Evolutionary conservation across 2,888 invertebrate species (phyloP).

Genomic region (Microctonus aethiopoides): DNA sequence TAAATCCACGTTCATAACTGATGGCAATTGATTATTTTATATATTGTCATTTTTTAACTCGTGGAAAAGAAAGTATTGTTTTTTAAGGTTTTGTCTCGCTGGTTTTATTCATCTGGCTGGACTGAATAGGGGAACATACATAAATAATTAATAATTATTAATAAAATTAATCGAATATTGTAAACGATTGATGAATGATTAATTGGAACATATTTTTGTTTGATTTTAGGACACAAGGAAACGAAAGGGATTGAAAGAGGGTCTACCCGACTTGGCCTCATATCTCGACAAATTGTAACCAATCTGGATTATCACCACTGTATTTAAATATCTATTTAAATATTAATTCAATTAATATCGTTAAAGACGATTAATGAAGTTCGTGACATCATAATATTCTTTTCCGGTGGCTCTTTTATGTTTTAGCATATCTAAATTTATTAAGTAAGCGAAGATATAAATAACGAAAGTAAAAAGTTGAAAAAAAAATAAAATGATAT

Average conservation of each 20-base stretch:
- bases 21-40: conserved; percentile 47
- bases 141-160: conserved; percentile 14
- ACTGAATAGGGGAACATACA: conserved; percentile 69
- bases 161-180: no score
- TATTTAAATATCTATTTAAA: conserved; percentile 66
- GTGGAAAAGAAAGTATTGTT: conserved; percentile 67
- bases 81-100: conserved; percentile 68
- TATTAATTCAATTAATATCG: conserved; percentile 61
- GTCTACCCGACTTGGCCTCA: conserved; percentile 92
- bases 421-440: conserved; percentile 38
- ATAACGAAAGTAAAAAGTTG: conserved; percentile 18
- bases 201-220: conserved; percentile 46
- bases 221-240: conserved; percentile 88
- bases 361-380: conserved; percentile 38
- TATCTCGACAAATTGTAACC: conserved; percentile 99
- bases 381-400: conserved; percentile 35
- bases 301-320: conserved; percentile 53
- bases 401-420: conserved; percentile 42
- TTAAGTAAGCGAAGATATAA: conserved; percentile 23
- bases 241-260: conserved; percentile 99
- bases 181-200: no score
- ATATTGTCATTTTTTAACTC: conserved; percentile 61
- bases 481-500: conserved; percentile 32
- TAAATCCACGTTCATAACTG: conserved; percentile 62
- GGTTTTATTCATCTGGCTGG: conserved; percentile 52